Base-by-base conservation (phyloP, 2,113 vertebrate species). In the Daphoenositta chrysoptera region DNA sequence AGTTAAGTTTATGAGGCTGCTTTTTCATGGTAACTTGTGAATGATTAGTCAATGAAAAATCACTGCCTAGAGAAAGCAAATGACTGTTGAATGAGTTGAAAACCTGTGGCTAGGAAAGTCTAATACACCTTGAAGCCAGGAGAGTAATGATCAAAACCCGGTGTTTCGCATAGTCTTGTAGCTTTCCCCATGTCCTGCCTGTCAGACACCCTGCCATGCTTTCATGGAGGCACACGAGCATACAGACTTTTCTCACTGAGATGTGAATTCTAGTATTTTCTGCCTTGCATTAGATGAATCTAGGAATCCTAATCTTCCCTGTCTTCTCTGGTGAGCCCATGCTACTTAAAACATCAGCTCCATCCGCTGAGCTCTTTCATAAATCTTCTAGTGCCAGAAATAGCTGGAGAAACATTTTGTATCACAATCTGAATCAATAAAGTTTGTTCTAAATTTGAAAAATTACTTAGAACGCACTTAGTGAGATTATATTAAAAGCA, bases 31-130 rank as follows among this genome's bases (percentile, higher is more conserved):
- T 70, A 93, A 90, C 75, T 94, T 94, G 88, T 93, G 96, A 94
- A 94, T 96, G 64, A 96, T 95, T 96, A 96, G 72, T 89, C 75
- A 94, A 15, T 57, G 90, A 93, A 90, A 96, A 95, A 87, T 76
- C 76, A 53, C 69, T 58, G 57, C 72, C 51, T 71, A 61, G 53
- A 92, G 86, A 87, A 93, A 86, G 54, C n/a, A 88, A 40, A 48
- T 28, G 72, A 24, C 18, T 85, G 8, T 24, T 75, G 72, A 90
- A 60, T 27, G 15, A 63, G 35, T 44, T 70, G 68, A 69, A 90
- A 94, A 93, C 42, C 44, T 51, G n/a, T 28, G 47, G 6, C 24
- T 11, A 30, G 58, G 9, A 42, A 86, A 48, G 37, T 24, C 42
- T 50, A 51, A 76, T 42, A 71, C 8, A 56, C 10, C 27, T 60